phyloP scores from a whole-genome alignment of 2,113 vertebrate genomes.

The Colistium nudipinnis region DNA sequence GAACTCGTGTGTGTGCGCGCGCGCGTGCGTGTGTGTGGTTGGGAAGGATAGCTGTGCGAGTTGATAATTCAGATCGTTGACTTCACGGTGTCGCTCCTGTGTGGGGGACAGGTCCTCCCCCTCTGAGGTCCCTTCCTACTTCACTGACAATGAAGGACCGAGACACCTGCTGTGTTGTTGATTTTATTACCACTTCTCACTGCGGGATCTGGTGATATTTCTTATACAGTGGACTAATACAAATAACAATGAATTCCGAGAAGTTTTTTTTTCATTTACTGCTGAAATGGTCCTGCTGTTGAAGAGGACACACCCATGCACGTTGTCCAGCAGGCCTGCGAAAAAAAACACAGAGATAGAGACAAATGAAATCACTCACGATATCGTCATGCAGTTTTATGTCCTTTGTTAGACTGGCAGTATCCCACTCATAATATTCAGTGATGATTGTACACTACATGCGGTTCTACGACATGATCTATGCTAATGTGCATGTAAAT shows the following conservation, averaged over 20 bases:
- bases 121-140: conserved; percentile 17
- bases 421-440: neutral
- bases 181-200: neutral
- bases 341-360: neutral
- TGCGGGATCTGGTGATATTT: neutral
- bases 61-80: too few relatives aligned
- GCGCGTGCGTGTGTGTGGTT: neutral
- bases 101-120: conserved; percentile 7
- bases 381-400: neutral
- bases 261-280: too few relatives aligned
- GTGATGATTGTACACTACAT: neutral
- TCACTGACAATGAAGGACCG: neutral
- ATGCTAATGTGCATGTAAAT: neutral
- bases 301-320: conserved; percentile 46
- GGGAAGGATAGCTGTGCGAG: neutral
- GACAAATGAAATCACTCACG: neutral
- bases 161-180: neutral
- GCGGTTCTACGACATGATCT: neutral
- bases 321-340: neutral
- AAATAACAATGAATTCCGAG: neutral
- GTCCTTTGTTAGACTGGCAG: neutral
- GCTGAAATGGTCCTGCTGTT: neutral
- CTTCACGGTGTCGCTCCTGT: neutral
- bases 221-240: neutral
- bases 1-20: neutral